Evolutionary conservation across 2,888 invertebrate genomes (phyloP).

Genomic region (Campaea margaritaria): DNA sequence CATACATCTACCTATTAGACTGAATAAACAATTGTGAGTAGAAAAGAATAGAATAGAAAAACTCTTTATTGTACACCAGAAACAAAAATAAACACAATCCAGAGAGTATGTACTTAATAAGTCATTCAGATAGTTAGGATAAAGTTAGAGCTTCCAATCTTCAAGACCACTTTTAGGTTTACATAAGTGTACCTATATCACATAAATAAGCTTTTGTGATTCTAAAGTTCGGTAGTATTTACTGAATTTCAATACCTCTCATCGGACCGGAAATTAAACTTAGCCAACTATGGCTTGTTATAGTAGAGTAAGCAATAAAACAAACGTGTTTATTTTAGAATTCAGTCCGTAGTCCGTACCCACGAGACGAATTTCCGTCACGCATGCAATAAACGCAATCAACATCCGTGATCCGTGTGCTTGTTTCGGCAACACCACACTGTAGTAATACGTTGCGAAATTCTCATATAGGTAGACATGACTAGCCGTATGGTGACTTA

Average conservation of each 20-base stretch:
- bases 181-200: too few relatives aligned
- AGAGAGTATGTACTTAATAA: neutral
- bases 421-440: slow-evolving; percentile 12
- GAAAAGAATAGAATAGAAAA: too few relatives aligned
- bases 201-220: too few relatives aligned
- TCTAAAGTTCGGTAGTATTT: too few relatives aligned
- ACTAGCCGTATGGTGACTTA: slow-evolving; percentile 11
- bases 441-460: slow-evolving; percentile 18
- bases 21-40: neutral
- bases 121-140: neutral
- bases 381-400: slow-evolving; percentile 27
- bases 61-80: too few relatives aligned
- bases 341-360: slow-evolving; percentile 15
- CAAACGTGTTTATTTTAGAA: slow-evolving; percentile 17
- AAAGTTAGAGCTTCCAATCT: neutral
- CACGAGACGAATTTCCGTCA: slow-evolving; percentile 28
- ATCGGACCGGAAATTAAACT: too few relatives aligned
- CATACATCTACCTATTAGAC: neutral
- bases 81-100: too few relatives aligned
- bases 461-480: slow-evolving; percentile 1
- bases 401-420: slow-evolving; percentile 24
- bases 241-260: too few relatives aligned
- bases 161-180: too few relatives aligned
- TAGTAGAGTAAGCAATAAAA: slow-evolving; percentile 6
- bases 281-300: too few relatives aligned